Evolutionary conservation across 53 echinoderm and acorn worm species (phyloP).

Genomic region (Zoroaster sp.): DNA sequence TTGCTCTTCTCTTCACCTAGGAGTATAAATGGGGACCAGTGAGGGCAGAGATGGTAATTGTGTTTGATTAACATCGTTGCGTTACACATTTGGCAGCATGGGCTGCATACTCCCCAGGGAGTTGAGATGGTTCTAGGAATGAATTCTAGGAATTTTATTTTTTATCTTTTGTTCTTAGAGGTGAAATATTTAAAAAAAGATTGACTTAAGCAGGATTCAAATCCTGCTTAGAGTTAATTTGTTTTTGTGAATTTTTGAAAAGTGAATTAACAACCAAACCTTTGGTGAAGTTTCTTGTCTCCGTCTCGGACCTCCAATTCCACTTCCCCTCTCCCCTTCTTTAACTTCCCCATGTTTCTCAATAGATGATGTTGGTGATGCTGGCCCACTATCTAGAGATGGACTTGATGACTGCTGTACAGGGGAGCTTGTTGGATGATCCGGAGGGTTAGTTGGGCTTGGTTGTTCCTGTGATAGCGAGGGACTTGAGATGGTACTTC

Average conservation of each 20-base stretch:
- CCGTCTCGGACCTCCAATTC: constrained; percentile 33
- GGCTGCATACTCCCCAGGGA: too few relatives aligned
- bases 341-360: constrained; percentile 11
- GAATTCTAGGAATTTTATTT: too few relatives aligned
- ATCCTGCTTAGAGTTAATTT: not conserved
- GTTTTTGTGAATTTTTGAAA: not conserved
- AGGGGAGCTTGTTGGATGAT: not conserved
- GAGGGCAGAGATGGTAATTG: too few relatives aligned
- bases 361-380: constrained; percentile 25
- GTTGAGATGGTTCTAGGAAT: too few relatives aligned
- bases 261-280: not conserved
- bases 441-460: constrained; percentile 48
- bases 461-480: constrained; percentile 25
- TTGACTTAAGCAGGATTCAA: not conserved
- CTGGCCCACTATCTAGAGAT: constrained; percentile 32
- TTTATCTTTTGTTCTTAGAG: too few relatives aligned
- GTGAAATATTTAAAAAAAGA: too few relatives aligned
- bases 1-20: too few relatives aligned
- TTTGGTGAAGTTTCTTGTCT: not conserved
- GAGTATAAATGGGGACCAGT: too few relatives aligned
- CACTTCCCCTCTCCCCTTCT: not conserved
- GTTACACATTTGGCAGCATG: too few relatives aligned
- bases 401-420: constrained; percentile 40
- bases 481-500: constrained; percentile 54
- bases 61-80: too few relatives aligned